These are phyloP conservation scores for Propithecus deckenii DNA, from an alignment of 2,797 vertebrate species.

Conservation along the genomic window DNA sequence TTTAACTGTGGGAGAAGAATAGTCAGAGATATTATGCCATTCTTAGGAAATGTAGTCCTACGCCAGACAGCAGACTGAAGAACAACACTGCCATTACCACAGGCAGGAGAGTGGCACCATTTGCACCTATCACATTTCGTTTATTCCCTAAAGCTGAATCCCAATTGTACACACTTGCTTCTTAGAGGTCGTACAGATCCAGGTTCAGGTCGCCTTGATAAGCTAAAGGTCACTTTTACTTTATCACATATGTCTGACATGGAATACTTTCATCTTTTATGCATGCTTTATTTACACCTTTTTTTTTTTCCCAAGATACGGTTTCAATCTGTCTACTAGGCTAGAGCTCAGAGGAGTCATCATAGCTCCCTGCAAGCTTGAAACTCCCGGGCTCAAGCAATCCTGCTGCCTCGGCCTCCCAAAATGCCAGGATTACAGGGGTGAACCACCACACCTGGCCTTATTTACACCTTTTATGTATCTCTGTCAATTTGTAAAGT, in stretches of 20 bases:
- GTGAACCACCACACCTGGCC: too few relatives aligned
- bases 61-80: background rate
- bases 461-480: background rate
- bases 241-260: background rate
- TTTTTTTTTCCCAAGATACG: background rate
- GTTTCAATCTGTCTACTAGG: too few relatives aligned
- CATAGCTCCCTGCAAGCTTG: too few relatives aligned
- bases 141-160: background rate
- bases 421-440: too few relatives aligned
- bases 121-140: background rate
- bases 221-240: background rate
- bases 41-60: background rate
- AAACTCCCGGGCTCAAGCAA: too few relatives aligned
- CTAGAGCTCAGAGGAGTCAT: too few relatives aligned
- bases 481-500: background rate
- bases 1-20: background rate
- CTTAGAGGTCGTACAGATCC: background rate
- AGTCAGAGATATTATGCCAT: background rate
- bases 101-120: rapidly evolving
- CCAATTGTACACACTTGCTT: background rate
- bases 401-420: too few relatives aligned
- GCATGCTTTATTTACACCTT: background rate
- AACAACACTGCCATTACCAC: background rate
- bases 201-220: background rate
- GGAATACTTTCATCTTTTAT: background rate